Percentiles rank a stretch among this genome's conserved stretches.
phyloP scores from a whole-genome alignment of 1,140 invertebrate species.

The Drosophila melanica region DNA sequence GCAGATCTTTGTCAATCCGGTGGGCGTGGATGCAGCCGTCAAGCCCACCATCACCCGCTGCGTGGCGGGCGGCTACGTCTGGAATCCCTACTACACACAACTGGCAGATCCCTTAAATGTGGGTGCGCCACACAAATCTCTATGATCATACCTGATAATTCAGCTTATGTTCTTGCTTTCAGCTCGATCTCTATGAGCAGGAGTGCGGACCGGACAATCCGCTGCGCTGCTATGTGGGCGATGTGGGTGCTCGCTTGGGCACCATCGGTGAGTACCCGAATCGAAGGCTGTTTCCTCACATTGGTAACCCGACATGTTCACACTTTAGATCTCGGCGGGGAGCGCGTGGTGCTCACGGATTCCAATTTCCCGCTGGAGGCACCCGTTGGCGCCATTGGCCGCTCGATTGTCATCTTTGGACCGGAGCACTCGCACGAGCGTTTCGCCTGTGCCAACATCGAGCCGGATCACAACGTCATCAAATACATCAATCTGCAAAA shows the following conservation, averaged over 20 bases:
- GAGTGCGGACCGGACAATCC: conserved; percentile 95
- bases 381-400: conserved; percentile 90
- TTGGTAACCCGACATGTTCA: neutral
- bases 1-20: conserved; percentile 96
- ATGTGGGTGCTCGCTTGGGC: conserved; percentile 93
- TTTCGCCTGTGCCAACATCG: conserved; percentile 96
- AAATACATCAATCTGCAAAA: conserved; percentile 95
- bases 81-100: conserved; percentile 97
- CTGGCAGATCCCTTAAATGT: conserved; percentile 95
- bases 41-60: conserved; percentile 91
- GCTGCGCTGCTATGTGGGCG: conserved; percentile 96
- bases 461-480: conserved; percentile 95
- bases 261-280: conserved; percentile 86
- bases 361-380: conserved; percentile 94
- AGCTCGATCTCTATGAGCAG: conserved; percentile 92
- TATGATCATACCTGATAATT: neutral
- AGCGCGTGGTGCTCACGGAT: conserved; percentile 92
- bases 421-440: conserved; percentile 89
- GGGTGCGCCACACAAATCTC: conserved; percentile 56
- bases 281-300: neutral
- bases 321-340: conserved; percentile 88
- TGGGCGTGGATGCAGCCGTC: conserved; percentile 95
- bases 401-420: conserved; percentile 93
- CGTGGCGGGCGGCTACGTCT: conserved; percentile 94
- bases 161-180: conserved; percentile 20